Base-by-base conservation (phyloP, 2,797 vertebrate genomes). In the Tarsius wallacei region DNA sequence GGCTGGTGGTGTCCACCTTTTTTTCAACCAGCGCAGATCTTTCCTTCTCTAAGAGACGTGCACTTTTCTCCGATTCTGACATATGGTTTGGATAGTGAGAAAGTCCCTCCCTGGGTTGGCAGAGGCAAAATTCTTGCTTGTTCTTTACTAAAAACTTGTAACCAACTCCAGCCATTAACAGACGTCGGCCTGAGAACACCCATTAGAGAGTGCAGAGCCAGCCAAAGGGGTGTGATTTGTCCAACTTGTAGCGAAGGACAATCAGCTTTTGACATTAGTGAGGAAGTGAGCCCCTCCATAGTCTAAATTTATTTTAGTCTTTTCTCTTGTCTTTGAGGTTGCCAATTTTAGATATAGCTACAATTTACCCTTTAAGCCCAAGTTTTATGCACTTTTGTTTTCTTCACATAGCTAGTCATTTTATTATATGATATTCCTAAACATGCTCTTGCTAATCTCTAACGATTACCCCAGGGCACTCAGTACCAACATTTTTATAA, bases 321-420 rank as follows among this genome's bases (percentile, higher is more conserved):
- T 96, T 95, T 96, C 49, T 94, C 47, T 96, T 95, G 36, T 88
- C 55, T 94, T 93, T 90, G 70, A 77, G 10, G n/a, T 86, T 85
- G 63, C n/a, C 19, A 59, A 73, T 95, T 93, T 97, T 42, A 93
- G 73, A 36, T 80, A 80, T 93, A 59, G 47, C 42, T 82, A 63
- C 8, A 61, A 55, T 91, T 94, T 94, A 59, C 24, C 22, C 42
- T 94, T 97, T 97, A 90, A 97, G 11, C 57, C 42, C 73, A 83
- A 92, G 8, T 93, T 94, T 93, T 66, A 78, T 87, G 24, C 4
- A 57, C 57, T 81, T 92, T 57, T 64, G 49, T 97, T 84, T 91
- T 76, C 73, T 94, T 77, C 84, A 80, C 49, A 94, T 95, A 94
- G 55, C n/a, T 87, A 80, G 53, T 90, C 14, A 87, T 86, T 87